These are phyloP conservation scores for Caradrina clavipalpis DNA, from an alignment of 2,888 invertebrate species.

Conservation along the genomic window DNA sequence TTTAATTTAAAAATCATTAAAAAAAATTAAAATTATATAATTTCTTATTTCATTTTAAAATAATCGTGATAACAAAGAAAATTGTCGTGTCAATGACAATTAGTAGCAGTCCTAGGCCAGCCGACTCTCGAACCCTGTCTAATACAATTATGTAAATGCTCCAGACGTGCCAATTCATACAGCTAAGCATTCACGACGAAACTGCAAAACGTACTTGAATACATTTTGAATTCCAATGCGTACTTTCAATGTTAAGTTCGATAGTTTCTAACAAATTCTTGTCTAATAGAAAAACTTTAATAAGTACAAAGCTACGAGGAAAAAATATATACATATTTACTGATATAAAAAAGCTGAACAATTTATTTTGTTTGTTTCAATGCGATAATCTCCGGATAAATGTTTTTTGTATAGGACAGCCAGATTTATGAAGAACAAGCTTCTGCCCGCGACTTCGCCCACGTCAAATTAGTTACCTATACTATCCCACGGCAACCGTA, in stretches of 20 bases:
- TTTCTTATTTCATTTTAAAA: background rate
- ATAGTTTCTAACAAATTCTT: conserved; percentile 5
- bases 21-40: no score
- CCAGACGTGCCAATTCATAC: conserved; percentile 56
- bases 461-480: no score
- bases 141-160: conserved; percentile 70
- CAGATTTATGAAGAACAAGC: no score
- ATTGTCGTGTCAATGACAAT: conserved; percentile 59
- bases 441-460: no score
- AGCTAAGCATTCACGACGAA: conserved; percentile 18
- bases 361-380: no score
- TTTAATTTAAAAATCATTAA: no score
- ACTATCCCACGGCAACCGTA: no score
- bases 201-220: conserved; percentile 48
- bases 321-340: no score
- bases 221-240: conserved; percentile 49
- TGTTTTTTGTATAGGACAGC: no score
- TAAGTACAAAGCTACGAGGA: background rate
- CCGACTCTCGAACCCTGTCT: conserved; percentile 55
- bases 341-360: no score
- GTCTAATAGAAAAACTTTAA: conserved; percentile 4
- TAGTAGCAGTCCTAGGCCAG: conserved; percentile 48
- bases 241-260: conserved; percentile 11
- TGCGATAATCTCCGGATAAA: no score
- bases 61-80: conserved; percentile 35